A percentile compares a stretch with the other conserved stretches of the same genome.
These are phyloP conservation scores for Ditula angustiorana DNA, from an alignment of 2,888 invertebrate species.

Conservation along the genomic window DNA sequence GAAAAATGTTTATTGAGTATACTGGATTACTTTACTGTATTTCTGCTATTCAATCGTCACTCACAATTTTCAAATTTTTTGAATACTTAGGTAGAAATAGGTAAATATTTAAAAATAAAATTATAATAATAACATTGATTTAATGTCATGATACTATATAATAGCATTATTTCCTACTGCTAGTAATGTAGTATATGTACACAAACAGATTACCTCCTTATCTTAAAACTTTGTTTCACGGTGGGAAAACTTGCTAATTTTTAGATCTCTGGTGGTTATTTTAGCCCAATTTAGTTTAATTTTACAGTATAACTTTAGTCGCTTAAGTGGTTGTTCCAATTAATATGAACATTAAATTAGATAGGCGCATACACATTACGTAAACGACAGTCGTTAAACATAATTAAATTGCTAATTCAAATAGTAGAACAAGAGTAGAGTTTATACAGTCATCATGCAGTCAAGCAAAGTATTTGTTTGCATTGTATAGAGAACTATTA, in stretches of 20 bases:
- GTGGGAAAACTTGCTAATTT: conserved; percentile 79
- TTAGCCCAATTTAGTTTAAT: conserved; percentile 62
- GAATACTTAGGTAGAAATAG: conserved; percentile 52
- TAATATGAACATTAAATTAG: conserved; percentile 22
- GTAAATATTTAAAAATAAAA: conserved; percentile 39
- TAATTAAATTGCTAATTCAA: conserved; percentile 19
- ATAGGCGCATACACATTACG: conserved; percentile 8
- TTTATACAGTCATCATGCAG: conserved; percentile 15
- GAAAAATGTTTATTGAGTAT: conserved; percentile 42
- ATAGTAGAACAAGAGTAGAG: conserved; percentile 17
- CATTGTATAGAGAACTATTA: conserved; percentile 14
- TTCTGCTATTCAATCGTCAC: conserved; percentile 39
- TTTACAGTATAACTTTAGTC: conserved; percentile 30
- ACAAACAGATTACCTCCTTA: conserved; percentile 66
- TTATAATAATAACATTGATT: conserved; percentile 42
- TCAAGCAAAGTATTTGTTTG: conserved; percentile 15
- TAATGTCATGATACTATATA: conserved; percentile 53
- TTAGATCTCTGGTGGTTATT: conserved; percentile 76
- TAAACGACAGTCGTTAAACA: conserved; percentile 10
- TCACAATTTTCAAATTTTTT: conserved; percentile 48
- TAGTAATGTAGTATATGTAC: conserved; percentile 66
- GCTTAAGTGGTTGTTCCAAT: conserved; percentile 13
- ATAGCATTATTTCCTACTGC: conserved; percentile 57
- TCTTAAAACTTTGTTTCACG: conserved; percentile 75
- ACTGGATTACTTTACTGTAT: conserved; percentile 25